Conservation (phyloP, 2,888 invertebrate genomes). For the Drosophila mimica region DNA sequence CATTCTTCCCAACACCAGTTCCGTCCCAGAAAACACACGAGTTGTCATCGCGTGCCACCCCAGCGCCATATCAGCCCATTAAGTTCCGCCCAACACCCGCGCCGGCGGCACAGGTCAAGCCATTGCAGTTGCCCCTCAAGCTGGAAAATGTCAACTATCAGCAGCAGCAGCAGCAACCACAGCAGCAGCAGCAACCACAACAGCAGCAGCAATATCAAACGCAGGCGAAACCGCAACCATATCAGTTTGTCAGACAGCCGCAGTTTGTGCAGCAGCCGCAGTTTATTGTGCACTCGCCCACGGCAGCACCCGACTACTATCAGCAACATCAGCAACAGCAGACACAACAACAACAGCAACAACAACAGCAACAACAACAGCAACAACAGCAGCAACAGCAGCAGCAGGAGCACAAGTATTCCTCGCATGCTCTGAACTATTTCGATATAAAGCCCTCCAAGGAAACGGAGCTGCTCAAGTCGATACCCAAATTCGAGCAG, state of each 20-base stretch:
- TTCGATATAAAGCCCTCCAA: conserved; percentile 86
- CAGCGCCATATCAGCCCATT: conserved; percentile 81
- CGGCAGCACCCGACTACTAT: conserved; percentile 59
- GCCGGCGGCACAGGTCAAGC: conserved; percentile 65
- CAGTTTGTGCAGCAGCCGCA: conserved; percentile 80
- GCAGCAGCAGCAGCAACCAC: conserved; percentile 44
- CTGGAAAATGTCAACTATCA: conserved; percentile 78
- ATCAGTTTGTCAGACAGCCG: conserved; percentile 85
- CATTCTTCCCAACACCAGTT: conserved; percentile 76
- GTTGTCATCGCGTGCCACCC: conserved; percentile 56
- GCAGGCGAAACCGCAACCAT: conserved; percentile 82
- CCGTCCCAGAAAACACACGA: conserved; percentile 72
- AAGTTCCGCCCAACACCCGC: conserved; percentile 83
- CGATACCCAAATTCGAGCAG: conserved; percentile 92
- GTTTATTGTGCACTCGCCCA: conserved; percentile 71
- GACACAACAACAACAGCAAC: conserved; percentile 32
- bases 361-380: conserved; percentile 24
- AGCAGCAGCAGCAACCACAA: conserved; percentile 76
- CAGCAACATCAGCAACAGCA: conserved; percentile 37
- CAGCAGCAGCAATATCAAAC: conserved; percentile 67
- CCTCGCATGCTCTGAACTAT: conserved; percentile 50
- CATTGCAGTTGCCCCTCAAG: conserved; percentile 78
- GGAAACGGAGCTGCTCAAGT: conserved; percentile 90
- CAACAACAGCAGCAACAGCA: conserved; percentile 38
- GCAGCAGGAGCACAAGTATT: conserved; percentile 28